A percentile compares a stretch with the other conserved stretches of the same genome.
phyloP scores from a whole-genome alignment of 2,888 invertebrate species.

The Ormyrus thymus region DNA sequence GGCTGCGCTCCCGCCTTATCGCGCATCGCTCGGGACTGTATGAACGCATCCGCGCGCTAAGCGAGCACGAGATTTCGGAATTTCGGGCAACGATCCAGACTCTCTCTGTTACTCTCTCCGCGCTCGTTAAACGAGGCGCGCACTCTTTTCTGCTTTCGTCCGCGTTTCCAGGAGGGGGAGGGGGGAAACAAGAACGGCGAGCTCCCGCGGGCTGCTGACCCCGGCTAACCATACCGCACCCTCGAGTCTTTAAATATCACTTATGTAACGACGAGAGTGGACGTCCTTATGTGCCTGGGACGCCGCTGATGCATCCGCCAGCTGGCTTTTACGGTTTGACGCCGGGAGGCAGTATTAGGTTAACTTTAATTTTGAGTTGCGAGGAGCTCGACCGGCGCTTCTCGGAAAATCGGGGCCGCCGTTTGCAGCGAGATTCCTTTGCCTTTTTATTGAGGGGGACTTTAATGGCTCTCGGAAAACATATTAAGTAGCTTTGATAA shows the following conservation, averaged over 20 bases:
- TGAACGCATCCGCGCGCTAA: slow-evolving; percentile 9
- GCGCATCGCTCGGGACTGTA: slow-evolving; percentile 20
- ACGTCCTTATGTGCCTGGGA: slow-evolving; percentile 18
- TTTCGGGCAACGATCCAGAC: slow-evolving; percentile 45
- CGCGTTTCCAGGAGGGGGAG: neutral
- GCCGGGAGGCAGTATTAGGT: neutral
- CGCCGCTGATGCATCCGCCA: neutral
- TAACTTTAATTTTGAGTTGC: neutral
- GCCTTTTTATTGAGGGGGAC: no score
- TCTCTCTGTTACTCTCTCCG: neutral
- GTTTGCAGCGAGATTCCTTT: no score
- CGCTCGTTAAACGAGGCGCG: neutral
- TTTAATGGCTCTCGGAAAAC: no score
- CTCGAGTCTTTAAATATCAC: slow-evolving; percentile 68
- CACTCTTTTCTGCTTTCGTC: neutral
- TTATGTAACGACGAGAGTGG: slow-evolving; percentile 39
- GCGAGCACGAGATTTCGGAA: slow-evolving; percentile 31
- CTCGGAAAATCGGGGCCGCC: no score
- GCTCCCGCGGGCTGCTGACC: slow-evolving; percentile 53
- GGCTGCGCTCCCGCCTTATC: slow-evolving; percentile 33
- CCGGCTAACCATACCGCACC: slow-evolving; percentile 57
- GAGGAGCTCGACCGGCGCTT: no score
- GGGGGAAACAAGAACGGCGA: slow-evolving; percentile 29
- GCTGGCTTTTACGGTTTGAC: slow-evolving; percentile 16
- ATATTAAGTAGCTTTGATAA: no score